These are phyloP conservation scores for Biston betularia DNA, from an alignment of 2,888 invertebrate species.

Conservation along the genomic window DNA sequence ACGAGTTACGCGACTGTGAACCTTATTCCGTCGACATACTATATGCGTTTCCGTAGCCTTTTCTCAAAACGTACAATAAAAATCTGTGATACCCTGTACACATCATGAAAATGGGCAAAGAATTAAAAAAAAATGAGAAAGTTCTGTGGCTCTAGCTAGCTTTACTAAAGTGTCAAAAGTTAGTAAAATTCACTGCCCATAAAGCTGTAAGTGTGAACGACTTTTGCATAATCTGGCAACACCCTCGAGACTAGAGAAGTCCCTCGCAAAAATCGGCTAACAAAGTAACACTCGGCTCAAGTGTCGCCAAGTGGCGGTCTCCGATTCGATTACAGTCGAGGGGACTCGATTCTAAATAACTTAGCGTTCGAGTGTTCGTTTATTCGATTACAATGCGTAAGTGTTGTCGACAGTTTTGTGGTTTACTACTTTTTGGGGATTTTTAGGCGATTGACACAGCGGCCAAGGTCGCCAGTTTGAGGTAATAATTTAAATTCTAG, in stretches of 20 bases:
- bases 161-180: conserved; percentile 35
- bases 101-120: not conserved
- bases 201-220: conserved; percentile 60
- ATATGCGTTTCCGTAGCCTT: too few species aligned
- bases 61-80: too few species aligned
- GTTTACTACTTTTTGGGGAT: conserved; percentile 54
- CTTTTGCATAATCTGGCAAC: conserved; percentile 71
- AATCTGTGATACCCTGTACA: not conserved
- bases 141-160: conserved; percentile 12
- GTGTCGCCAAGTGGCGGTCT: conserved; percentile 81
- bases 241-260: conserved; percentile 54
- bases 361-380: conserved; percentile 79
- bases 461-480: conserved; percentile 36
- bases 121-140: not conserved
- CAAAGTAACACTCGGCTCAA: conserved; percentile 81
- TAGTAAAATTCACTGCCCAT: conserved; percentile 52
- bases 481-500: conserved; percentile 27
- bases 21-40: too few species aligned
- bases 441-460: conserved; percentile 51
- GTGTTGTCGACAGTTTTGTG: conserved; percentile 66
- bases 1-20: too few species aligned
- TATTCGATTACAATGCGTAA: conserved; percentile 82
- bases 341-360: conserved; percentile 76
- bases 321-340: conserved; percentile 81
- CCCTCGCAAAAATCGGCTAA: conserved; percentile 78